Base-by-base conservation (phyloP, 2,888 invertebrate genomes). In the Epistrophella euchroma region DNA sequence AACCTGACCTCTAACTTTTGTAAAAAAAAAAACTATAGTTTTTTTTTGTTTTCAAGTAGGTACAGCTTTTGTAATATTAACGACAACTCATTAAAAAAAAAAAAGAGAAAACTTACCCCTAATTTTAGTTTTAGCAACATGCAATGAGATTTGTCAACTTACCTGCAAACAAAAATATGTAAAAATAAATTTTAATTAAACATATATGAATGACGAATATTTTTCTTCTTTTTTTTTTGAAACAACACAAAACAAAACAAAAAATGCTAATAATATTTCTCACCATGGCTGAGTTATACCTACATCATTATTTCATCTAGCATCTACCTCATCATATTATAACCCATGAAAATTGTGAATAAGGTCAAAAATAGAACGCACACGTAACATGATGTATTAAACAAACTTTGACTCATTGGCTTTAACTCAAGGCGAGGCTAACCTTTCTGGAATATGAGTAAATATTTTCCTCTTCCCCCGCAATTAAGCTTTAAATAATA, bases 361-460 rank as follows among this genome's bases (percentile, higher is more conserved):
- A 45, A 52, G 50, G 68, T 52, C 52, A 37, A 68, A 68, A 68
- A 68, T 68, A 68, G 28, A 64, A 64, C 74, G 32, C 64, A 55
- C 74, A 64, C 74, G 64, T 40, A 66, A 68, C 52, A 37, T 52
- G 68, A 68, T 66, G 66, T 66, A 50, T 66, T 66, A 50, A 66
- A 68, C n/a, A 37, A 71, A 50, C 72, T 76, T 76, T 76, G 77
- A 82, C 64, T 74, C 79, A 84, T 75, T 40, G 52, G 43, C 40
- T 66, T 47, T 35, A 19, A 32, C 75, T 70, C 74, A 52, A 52
- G 50, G 68, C 58, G 66, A 43, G n/a, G 75, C 58, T 80, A 75
- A 75, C 84, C 84, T 80, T 84, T 75, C 70, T 80, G 79, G 79
- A 78, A 71, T 60, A 55, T 47, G 5, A 37, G 15, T 43, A 7